Evolutionary conservation across 2,797 vertebrate genomes (phyloP).

Genomic region (Spinibarbus caldwelli): DNA sequence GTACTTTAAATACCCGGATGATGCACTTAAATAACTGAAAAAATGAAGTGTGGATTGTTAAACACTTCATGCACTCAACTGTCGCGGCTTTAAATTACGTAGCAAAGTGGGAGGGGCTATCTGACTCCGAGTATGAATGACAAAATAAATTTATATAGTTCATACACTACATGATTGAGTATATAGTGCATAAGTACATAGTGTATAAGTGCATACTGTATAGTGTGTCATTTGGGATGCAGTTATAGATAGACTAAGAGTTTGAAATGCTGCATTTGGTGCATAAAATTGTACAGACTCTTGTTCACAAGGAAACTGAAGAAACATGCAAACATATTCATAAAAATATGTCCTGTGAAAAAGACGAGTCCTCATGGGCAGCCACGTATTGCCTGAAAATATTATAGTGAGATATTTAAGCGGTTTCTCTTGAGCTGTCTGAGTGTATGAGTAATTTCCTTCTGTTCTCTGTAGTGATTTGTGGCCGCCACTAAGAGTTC

Average conservation of each 20-base stretch:
- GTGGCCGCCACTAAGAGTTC: slow-evolving; percentile 41
- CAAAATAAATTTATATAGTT: too few species aligned
- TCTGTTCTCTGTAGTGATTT: slow-evolving; percentile 41
- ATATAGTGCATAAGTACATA: too few species aligned
- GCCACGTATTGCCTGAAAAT: slow-evolving; percentile 37
- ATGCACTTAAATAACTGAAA: too few species aligned
- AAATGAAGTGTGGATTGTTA: too few species aligned
- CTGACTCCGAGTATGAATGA: too few species aligned
- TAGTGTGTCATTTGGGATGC: neutral
- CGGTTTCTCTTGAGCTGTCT: slow-evolving; percentile 47
- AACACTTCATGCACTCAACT: too few species aligned
- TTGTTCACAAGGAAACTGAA: neutral
- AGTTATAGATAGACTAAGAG: neutral
- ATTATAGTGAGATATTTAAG: slow-evolving; percentile 22
- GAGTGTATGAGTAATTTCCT: slow-evolving; percentile 33
- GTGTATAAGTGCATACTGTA: too few species aligned
- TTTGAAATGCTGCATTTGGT: neutral
- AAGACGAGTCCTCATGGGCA: slow-evolving; percentile 3
- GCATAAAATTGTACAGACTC: neutral
- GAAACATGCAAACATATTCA: neutral
- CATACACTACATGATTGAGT: too few species aligned
- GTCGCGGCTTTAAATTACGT: too few species aligned
- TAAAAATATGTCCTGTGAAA: slow-evolving; percentile 22
- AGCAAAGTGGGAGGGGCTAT: too few species aligned
- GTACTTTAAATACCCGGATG: too few species aligned